Base-by-base conservation (phyloP, 2,888 invertebrate species). In the Pterostichus madidus region DNA sequence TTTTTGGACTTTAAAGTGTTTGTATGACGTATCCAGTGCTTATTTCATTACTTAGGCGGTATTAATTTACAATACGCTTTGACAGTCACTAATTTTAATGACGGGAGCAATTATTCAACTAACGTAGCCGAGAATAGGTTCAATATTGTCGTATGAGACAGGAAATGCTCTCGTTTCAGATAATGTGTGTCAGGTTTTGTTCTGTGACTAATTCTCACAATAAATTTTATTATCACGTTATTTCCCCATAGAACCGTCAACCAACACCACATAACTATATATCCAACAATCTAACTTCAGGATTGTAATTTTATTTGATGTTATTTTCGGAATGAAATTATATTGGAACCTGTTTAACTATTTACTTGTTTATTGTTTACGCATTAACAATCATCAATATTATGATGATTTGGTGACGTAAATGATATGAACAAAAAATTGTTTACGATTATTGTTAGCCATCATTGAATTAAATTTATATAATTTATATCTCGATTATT, bases 61-160 rank as follows among this genome's bases (percentile, higher is more conserved):
- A 53, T 56, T 24, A 80, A 49, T 80, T 24, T 80, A 10, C 80
- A 39, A 39, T 8, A 39, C 8, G 17, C 35, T 35, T 68, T 61
- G 80, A 53, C 73, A 80, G 52, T 73, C 71, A 73, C 80, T 52
- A 13, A 49, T 46, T 68, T 24, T 80, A 80, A 80, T 80, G 35
- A 80, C n/a, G 0, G 15, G 39, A 73, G 53, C 52, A 73, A 80
- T 80, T 80, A 80, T 80, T 80, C 71, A 80, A 80, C 73, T 80
- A 80, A 56, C 35, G 35, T 44, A 31, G 56, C 13, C 39, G 53
- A 80, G 53, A 68, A 68, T 53, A 80, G 59, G n/a, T 80, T 56
- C 24, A 71, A 39, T 80, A 56, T 39, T 44, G 46, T 61, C 44
- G 7, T 46, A n/a, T 39, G n/a, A 73, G 46, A 73, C 80, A 80